Evolutionary conservation across 2,113 vertebrate genomes (phyloP).

Genomic region (Melanostigma gelatinosum): DNA sequence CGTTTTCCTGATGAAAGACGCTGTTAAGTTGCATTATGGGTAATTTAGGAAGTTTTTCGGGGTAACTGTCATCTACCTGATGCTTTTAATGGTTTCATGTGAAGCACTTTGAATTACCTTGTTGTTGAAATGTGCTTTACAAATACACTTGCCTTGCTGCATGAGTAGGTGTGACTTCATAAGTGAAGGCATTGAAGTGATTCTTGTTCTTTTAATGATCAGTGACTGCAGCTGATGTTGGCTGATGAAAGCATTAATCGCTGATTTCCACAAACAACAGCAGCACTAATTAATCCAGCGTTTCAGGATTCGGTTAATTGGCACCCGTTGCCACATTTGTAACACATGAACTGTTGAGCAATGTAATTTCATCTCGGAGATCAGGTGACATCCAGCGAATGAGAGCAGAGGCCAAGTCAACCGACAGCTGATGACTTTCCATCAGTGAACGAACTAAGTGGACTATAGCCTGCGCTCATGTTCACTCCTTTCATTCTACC

Average conservation of each 20-base stretch:
- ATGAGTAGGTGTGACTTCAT: neutral
- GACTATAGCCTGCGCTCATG: neutral
- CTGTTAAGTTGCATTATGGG: neutral
- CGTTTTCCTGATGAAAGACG: neutral
- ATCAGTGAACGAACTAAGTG: neutral
- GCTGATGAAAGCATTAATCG: neutral
- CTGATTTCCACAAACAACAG: neutral
- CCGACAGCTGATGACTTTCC: neutral
- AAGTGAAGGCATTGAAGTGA: neutral
- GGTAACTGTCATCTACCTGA: too few relatives aligned
- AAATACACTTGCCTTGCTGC: too few relatives aligned
- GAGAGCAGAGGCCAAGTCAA: constrained; percentile 10
- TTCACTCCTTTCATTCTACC: neutral
- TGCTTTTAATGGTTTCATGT: too few relatives aligned
- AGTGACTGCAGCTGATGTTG: neutral
- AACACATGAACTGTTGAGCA: neutral
- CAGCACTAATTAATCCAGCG: neutral
- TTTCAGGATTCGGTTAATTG: neutral
- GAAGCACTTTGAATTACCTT: too few relatives aligned
- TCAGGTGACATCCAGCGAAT: constrained; percentile 7
- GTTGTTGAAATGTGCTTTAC: too few relatives aligned
- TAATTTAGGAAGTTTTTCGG: neutral
- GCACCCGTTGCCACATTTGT: neutral
- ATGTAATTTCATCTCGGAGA: neutral
- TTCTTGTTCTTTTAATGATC: neutral